These are phyloP conservation scores for Phrynosoma blainvillii DNA, from an alignment of 2,113 vertebrate genomes.

Conservation along the genomic window DNA sequence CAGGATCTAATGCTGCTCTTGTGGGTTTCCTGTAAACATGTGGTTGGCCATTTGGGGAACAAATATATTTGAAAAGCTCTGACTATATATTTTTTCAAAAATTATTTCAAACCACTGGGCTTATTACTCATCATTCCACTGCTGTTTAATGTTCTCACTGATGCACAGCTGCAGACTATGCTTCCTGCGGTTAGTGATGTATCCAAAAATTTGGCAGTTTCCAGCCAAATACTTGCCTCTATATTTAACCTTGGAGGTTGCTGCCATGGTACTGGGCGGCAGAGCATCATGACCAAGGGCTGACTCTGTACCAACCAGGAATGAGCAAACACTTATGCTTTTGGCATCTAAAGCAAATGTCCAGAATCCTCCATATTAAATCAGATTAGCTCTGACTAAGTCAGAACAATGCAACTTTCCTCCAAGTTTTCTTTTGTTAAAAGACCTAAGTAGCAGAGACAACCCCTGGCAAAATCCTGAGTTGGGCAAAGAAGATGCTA, in stretches of 20 bases:
- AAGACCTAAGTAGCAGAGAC: no score
- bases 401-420: not conserved
- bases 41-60: no score
- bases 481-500: not conserved
- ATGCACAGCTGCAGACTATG: fast-evolving
- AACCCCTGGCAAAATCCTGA: not conserved
- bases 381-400: not conserved
- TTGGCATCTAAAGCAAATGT: not conserved
- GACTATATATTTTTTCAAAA: not conserved
- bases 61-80: not conserved
- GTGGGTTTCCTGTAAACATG: no score
- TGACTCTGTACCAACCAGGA: not conserved
- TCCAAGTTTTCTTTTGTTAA: not conserved
- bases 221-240: not conserved
- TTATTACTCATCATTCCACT: not conserved
- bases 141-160: fast-evolving
- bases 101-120: not conserved
- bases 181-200: fast-evolving
- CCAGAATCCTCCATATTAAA: not conserved
- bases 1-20: no score
- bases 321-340: fast-evolving
- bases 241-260: not conserved
- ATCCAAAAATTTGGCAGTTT: not conserved
- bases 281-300: fast-evolving
- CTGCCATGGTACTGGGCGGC: fast-evolving